A percentile compares a stretch with the other conserved stretches of the same genome.
Conservation (phyloP, 2,888 invertebrate species). For the Laothoe populi region DNA sequence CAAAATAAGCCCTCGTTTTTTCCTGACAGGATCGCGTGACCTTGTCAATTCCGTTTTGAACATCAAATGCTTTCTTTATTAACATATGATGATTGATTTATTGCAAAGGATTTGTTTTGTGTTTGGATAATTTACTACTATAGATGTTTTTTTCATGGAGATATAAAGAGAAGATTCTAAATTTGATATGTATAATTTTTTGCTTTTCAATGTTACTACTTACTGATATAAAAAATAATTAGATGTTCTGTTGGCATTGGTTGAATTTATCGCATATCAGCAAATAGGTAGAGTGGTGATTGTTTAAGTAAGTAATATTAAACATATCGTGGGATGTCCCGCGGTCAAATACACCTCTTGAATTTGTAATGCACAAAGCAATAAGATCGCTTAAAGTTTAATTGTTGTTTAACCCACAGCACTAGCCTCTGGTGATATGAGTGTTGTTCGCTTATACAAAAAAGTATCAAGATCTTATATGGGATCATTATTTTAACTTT, state of each 20-base stretch:
- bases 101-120: background rate
- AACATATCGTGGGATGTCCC: background rate
- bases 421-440: no score
- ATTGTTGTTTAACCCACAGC: no score
- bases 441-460: no score
- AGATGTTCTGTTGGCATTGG: background rate
- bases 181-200: no score
- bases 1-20: conserved; percentile 28
- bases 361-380: background rate
- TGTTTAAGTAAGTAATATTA: background rate
- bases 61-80: background rate
- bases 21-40: background rate
- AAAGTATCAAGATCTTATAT: no score
- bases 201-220: no score
- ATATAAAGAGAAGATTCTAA: no score
- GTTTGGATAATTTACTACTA: background rate
- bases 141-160: no score
- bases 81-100: background rate
- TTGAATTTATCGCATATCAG: background rate
- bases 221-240: no score
- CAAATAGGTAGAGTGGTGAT: background rate
- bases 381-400: no score
- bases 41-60: background rate
- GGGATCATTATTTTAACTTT: no score
- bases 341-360: background rate